Evolutionary conservation across 2,797 vertebrate species (phyloP).

Genomic region (Enteromius viviparus): DNA sequence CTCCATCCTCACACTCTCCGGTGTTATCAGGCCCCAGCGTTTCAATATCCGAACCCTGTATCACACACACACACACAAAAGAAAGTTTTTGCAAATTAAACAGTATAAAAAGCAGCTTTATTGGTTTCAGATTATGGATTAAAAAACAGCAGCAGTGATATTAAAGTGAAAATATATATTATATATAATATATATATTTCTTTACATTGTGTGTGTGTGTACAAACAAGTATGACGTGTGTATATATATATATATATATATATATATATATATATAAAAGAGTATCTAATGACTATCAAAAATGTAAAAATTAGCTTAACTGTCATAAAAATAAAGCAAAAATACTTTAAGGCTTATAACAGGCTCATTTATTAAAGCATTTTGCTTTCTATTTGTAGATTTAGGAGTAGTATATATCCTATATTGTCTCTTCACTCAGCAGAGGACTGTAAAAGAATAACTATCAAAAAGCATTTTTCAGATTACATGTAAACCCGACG

Average conservation of each 20-base stretch:
- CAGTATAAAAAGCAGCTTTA: background rate
- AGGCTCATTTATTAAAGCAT: too few relatives aligned
- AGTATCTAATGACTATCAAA: background rate
- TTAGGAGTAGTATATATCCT: background rate
- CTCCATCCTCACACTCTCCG: constrained; percentile 69
- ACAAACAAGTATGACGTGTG: too few relatives aligned
- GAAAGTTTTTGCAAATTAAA: background rate
- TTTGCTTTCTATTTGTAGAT: background rate
- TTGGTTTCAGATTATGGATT: background rate
- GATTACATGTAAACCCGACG: background rate
- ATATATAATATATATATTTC: too few relatives aligned
- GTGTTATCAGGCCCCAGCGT: constrained; percentile 78
- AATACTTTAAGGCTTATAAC: too few relatives aligned
- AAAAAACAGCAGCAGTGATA: background rate
- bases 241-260: too few relatives aligned
- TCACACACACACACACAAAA: constrained; percentile 20
- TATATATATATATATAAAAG: background rate
- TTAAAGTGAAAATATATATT: too few relatives aligned
- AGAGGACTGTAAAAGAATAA: background rate
- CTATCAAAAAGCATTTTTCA: background rate
- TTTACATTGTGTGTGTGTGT: too few relatives aligned
- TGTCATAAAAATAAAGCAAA: background rate
- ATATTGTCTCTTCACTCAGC: background rate
- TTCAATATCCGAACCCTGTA: constrained; percentile 93
- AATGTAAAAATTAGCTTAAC: background rate